Percentiles rank a stretch among this genome's conserved stretches.
phyloP scores from a whole-genome alignment of 1,140 invertebrate genomes.

The Ceratosolen fusciceps region DNA sequence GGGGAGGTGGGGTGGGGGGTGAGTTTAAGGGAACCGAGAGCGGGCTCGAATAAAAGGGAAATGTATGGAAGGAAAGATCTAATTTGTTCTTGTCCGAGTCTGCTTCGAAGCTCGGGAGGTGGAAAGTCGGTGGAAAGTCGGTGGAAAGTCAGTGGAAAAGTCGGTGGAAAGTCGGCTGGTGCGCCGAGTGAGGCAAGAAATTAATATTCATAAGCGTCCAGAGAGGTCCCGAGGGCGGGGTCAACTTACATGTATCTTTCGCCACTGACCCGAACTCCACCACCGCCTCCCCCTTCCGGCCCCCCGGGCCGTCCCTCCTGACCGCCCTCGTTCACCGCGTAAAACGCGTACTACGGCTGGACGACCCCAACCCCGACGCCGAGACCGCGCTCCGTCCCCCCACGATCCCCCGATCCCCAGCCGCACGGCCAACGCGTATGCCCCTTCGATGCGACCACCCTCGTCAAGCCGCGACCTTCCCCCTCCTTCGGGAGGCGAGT shows the following conservation, averaged over 20 bases:
- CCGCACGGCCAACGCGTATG: background rate
- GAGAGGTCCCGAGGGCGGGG: constrained; percentile 71
- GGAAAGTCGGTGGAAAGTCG: too few species aligned
- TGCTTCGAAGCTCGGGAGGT: constrained; percentile 59
- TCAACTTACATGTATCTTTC: constrained; percentile 73
- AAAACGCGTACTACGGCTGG: too few species aligned
- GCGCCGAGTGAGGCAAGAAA: constrained; percentile 59
- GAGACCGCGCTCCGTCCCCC: background rate
- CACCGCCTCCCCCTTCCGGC: constrained; percentile 27
- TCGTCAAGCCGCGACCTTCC: background rate
- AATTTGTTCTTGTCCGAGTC: constrained; percentile 71
- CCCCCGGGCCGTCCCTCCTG: background rate
- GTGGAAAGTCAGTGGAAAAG: too few species aligned
- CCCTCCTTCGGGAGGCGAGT: background rate
- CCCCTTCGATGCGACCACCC: too few species aligned
- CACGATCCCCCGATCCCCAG: background rate
- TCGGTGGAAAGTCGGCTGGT: too few species aligned
- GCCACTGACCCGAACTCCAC: constrained; percentile 68
- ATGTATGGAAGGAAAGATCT: constrained; percentile 72
- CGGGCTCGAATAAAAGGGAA: constrained; percentile 68
- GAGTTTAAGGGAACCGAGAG: constrained; percentile 54
- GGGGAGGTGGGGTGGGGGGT: constrained; percentile 49
- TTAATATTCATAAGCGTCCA: constrained; percentile 73
- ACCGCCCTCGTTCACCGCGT: too few species aligned
- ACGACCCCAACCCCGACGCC: constrained; percentile 65